Conservation (phyloP, 2,888 invertebrate genomes). For the Oxystoma pomonae region DNA sequence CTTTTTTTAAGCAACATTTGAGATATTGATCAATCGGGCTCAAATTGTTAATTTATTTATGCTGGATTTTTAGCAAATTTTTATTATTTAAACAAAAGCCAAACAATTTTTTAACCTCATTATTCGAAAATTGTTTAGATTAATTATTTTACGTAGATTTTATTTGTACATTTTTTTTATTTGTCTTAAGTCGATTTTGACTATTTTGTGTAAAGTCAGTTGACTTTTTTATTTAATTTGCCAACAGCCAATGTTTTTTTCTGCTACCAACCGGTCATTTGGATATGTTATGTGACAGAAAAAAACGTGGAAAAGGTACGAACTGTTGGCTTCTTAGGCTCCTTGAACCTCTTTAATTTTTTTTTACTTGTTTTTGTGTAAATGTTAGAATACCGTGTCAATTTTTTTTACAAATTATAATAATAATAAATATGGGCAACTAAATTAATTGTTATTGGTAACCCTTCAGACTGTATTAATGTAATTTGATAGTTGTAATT, state of each 20-base stretch:
- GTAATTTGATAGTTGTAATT: constrained; percentile 34
- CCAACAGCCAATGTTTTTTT: no score
- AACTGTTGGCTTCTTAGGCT: no score
- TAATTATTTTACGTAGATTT: not conserved
- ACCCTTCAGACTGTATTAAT: constrained; percentile 37
- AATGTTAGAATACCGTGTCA: constrained; percentile 18
- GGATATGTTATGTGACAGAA: no score
- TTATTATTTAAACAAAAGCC: constrained; percentile 15
- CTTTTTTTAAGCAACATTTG: no score
- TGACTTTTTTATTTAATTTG: not conserved
- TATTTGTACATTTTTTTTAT: constrained; percentile 4
- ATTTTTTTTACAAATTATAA: constrained; percentile 29
- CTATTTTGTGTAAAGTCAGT: not conserved
- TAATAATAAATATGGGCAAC: not conserved
- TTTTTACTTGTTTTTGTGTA: not conserved
- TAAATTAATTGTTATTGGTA: constrained; percentile 25
- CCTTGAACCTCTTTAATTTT: constrained; percentile 9
- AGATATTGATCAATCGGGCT: no score
- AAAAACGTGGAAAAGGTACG: no score
- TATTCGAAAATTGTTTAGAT: constrained; percentile 3
- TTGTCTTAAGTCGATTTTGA: not conserved
- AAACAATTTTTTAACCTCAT: constrained; percentile 22
- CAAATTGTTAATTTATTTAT: no score
- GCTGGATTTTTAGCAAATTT: no score
- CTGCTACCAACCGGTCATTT: no score